Percentiles rank a stretch among this genome's conserved stretches.
Conservation (phyloP, 1,140 invertebrate genomes). For the Procambarus virginalis region DNA sequence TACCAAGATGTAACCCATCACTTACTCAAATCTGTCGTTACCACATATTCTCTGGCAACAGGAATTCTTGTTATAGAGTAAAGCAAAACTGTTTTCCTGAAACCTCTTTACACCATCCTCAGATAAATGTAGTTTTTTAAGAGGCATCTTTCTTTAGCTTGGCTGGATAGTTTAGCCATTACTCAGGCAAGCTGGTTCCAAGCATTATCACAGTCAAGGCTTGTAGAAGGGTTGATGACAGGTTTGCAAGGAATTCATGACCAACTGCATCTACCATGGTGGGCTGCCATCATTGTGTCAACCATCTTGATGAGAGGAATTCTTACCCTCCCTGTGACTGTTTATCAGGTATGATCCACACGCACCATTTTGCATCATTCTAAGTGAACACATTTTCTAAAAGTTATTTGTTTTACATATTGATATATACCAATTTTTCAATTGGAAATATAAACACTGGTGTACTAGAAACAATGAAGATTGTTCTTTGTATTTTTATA, state of each 20-base stretch:
- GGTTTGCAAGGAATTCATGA: conserved; percentile 81
- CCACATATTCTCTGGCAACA: neutral
- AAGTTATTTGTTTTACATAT: neutral
- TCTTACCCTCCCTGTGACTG: conserved; percentile 84
- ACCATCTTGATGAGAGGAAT: conserved; percentile 80
- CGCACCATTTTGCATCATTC: neutral
- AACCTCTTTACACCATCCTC: neutral
- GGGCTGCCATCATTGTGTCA: conserved; percentile 83
- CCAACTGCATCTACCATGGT: conserved; percentile 85
- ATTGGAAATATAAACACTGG: no score
- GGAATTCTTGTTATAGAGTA: neutral
- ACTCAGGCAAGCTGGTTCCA: conserved; percentile 47
- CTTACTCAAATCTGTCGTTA: neutral
- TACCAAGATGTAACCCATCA: neutral
- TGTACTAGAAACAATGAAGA: no score
- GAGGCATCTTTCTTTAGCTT: conserved; percentile 25
- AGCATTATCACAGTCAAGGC: conserved; percentile 25
- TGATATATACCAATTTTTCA: no score
- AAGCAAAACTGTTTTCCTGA: neutral
- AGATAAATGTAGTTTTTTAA: neutral
- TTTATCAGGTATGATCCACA: conserved; percentile 79
- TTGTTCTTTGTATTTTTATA: no score
- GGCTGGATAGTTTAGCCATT: conserved; percentile 42
- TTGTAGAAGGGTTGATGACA: conserved; percentile 46
- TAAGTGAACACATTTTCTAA: neutral